phyloP scores from a whole-genome alignment of 2,888 invertebrate species.

The Drosophila anomalipes region DNA sequence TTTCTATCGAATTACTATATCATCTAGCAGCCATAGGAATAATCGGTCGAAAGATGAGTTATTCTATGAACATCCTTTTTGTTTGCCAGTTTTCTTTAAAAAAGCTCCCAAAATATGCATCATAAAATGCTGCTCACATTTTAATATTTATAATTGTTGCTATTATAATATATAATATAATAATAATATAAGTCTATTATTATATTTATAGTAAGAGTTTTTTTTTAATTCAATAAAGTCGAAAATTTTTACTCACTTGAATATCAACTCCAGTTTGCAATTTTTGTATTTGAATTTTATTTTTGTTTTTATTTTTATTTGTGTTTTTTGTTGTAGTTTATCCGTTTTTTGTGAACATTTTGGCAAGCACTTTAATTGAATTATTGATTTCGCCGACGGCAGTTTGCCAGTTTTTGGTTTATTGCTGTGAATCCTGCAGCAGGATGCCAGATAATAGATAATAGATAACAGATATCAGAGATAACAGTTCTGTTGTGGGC shows the following conservation, averaged over 20 bases:
- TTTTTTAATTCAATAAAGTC: neutral
- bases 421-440: neutral
- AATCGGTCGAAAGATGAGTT: neutral
- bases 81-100: neutral
- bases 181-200: neutral
- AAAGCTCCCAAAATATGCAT: neutral
- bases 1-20: neutral
- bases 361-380: slow-evolving; percentile 8
- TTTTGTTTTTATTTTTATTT: neutral
- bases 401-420: neutral
- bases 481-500: neutral
- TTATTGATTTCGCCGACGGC: slow-evolving; percentile 4
- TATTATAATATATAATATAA: neutral
- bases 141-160: neutral
- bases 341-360: slow-evolving; percentile 22
- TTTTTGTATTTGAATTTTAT: neutral
- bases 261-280: neutral
- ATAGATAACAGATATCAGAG: slow-evolving; percentile 1
- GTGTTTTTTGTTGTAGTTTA: slow-evolving; percentile 7
- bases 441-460: slow-evolving; percentile 25
- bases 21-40: neutral
- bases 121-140: neutral
- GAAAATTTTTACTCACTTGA: slow-evolving; percentile 10
- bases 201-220: neutral
- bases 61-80: neutral